Evolutionary conservation across 2,888 invertebrate species (phyloP).

Genomic region (Drosophila longiperda): DNA sequence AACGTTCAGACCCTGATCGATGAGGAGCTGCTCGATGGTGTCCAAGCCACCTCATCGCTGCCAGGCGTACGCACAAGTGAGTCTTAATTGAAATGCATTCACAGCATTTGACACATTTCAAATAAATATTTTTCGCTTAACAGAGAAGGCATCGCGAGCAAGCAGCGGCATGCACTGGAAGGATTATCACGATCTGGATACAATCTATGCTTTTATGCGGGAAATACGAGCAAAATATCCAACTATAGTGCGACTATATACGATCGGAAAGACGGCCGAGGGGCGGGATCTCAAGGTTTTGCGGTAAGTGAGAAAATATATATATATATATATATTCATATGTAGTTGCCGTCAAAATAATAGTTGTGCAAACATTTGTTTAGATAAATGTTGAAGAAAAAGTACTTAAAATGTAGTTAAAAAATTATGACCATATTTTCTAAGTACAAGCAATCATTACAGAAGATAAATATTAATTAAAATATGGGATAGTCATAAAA

Average conservation of each 20-base stretch:
- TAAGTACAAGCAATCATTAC: not conserved
- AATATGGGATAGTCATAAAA: not conserved
- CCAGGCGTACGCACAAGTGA: slow-evolving; percentile 85
- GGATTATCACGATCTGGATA: slow-evolving; percentile 89
- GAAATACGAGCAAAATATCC: slow-evolving; percentile 90
- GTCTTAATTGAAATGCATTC: slow-evolving; percentile 32
- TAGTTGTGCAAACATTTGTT: not conserved
- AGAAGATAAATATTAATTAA: not conserved
- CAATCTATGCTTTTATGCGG: slow-evolving; percentile 90
- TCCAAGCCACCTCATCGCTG: slow-evolving; percentile 84
- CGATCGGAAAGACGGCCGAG: slow-evolving; percentile 91
- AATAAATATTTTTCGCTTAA: not conserved
- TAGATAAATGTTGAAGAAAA: not conserved
- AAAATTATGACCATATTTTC: not conserved
- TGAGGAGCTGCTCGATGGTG: slow-evolving; percentile 87
- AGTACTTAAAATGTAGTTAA: not conserved
- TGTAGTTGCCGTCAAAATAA: not conserved
- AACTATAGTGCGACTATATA: slow-evolving; percentile 88
- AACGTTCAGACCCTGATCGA: slow-evolving; percentile 92
- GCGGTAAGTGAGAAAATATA: slow-evolving; percentile 68
- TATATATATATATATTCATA: not conserved
- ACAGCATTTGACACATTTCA: not conserved
- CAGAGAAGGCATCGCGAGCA: slow-evolving; percentile 71
- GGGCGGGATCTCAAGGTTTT: slow-evolving; percentile 90
- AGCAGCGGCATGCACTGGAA: slow-evolving; percentile 88